Percentiles rank a stretch among this genome's conserved stretches.
These are phyloP conservation scores for Melopsittacus undulatus DNA, from an alignment of 2,797 vertebrate species.

Conservation along the genomic window DNA sequence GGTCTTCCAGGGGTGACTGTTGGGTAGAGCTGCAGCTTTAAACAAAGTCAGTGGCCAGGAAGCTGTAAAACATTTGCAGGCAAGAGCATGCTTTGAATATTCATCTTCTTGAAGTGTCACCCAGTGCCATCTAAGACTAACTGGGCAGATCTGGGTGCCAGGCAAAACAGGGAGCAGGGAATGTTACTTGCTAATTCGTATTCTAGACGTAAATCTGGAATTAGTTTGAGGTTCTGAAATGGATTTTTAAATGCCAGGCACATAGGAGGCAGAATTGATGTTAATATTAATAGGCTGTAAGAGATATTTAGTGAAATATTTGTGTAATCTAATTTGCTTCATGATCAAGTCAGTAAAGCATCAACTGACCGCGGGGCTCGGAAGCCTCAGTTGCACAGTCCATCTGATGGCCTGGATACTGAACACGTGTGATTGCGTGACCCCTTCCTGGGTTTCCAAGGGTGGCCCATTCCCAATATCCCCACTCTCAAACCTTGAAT, in stretches of 20 bases:
- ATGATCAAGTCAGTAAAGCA: constrained; percentile 52
- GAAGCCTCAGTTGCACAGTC: not conserved
- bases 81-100: constrained; percentile 72
- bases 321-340: constrained; percentile 78
- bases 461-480: not conserved
- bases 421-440: not conserved
- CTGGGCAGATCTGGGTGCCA: constrained; percentile 65
- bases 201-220: constrained; percentile 73
- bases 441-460: not conserved
- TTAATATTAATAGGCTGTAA: constrained; percentile 79
- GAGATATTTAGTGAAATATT: constrained; percentile 80
- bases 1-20: constrained; percentile 53
- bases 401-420: not conserved
- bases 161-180: constrained; percentile 46
- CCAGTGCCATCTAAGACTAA: constrained; percentile 52
- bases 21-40: constrained; percentile 44
- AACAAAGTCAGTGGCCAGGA: constrained; percentile 56
- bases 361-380: not conserved
- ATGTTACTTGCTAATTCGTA: constrained; percentile 65
- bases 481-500: not conserved
- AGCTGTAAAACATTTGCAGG: constrained; percentile 58
- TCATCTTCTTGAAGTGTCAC: constrained; percentile 69
- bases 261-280: constrained; percentile 69
- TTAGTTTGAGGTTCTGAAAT: constrained; percentile 75
- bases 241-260: constrained; percentile 77